Conservation (phyloP, 2,797 vertebrate genomes). For the Thaleichthys pacificus region DNA sequence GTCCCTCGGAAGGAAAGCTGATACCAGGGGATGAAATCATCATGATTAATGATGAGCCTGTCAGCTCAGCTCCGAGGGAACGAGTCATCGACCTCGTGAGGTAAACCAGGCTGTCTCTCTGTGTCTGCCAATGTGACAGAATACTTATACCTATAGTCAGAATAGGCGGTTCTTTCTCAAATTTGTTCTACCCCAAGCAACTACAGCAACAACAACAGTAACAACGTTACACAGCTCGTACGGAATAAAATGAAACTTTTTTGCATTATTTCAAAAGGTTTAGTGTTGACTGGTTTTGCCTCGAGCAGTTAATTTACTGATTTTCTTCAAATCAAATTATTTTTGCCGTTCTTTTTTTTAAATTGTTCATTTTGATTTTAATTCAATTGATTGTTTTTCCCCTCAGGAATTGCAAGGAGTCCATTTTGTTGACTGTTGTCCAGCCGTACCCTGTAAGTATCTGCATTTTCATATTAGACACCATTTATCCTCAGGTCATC, state of each 20-base stretch:
- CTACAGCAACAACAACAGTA: too few relatives aligned
- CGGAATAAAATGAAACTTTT: too few relatives aligned
- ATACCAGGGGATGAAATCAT: slow-evolving; percentile 94
- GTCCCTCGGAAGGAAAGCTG: slow-evolving; percentile 92
- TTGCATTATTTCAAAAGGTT: too few relatives aligned
- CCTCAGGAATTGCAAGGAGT: slow-evolving; percentile 94
- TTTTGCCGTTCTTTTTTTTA: slow-evolving; percentile 24
- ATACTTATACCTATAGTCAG: slow-evolving; percentile 4
- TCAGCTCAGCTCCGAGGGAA: slow-evolving; percentile 90
- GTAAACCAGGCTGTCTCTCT: slow-evolving; percentile 61
- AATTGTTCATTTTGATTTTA: not conserved
- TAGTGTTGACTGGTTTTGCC: slow-evolving; percentile 20
- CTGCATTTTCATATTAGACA: not conserved
- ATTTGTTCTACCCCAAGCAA: too few relatives aligned
- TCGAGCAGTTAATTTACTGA: slow-evolving; percentile 30
- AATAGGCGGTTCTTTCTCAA: too few relatives aligned
- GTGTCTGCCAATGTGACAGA: not conserved
- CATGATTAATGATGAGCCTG: slow-evolving; percentile 93
- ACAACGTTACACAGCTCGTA: too few relatives aligned
- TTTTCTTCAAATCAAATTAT: slow-evolving; percentile 29
- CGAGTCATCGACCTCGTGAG: slow-evolving; percentile 96
- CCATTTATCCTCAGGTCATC: not conserved
- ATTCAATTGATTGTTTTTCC: slow-evolving; percentile 35
- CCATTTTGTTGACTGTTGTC: slow-evolving; percentile 91
- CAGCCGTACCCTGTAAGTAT: slow-evolving; percentile 94